Percentiles rank a stretch among this genome's conserved stretches.
Evolutionary conservation across 2,797 vertebrate species (phyloP).

Genomic region (Alauda arvensis): DNA sequence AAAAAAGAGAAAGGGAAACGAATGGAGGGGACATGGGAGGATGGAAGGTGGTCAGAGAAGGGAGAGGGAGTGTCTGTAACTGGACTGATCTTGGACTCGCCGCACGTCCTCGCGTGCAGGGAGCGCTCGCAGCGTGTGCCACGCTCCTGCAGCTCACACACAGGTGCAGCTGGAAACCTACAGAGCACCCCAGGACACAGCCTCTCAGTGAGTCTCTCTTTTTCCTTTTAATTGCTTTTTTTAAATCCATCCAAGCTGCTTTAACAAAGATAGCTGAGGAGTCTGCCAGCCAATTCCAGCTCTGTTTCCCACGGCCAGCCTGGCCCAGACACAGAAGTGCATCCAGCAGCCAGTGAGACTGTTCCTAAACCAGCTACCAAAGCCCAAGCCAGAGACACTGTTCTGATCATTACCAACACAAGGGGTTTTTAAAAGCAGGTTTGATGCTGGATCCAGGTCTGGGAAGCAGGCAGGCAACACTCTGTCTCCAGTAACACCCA

Average conservation of each 20-base stretch:
- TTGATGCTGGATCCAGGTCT: constrained; percentile 36
- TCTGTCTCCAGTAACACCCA: neutral
- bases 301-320: neutral
- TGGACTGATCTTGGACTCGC: constrained; percentile 57
- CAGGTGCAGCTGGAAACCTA: neutral
- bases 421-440: neutral
- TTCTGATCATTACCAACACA: neutral
- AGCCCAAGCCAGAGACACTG: neutral
- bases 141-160: neutral
- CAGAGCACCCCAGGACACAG: neutral
- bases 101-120: constrained; percentile 50
- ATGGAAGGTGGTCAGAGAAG: constrained; percentile 74
- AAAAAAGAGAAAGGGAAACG: constrained; percentile 63
- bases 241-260: neutral
- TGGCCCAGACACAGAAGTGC: constrained; percentile 3
- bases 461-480: neutral
- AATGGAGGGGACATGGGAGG: constrained; percentile 71
- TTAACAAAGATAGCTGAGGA: neutral
- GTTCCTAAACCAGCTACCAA: neutral
- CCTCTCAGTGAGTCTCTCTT: neutral
- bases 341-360: neutral
- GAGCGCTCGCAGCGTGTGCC: constrained; percentile 15
- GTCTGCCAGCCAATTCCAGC: neutral
- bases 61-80: constrained; percentile 75
- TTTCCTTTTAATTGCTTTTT: neutral